These are phyloP conservation scores for Graptemys geographica DNA, from an alignment of 2,797 vertebrate species.

Conservation along the genomic window DNA sequence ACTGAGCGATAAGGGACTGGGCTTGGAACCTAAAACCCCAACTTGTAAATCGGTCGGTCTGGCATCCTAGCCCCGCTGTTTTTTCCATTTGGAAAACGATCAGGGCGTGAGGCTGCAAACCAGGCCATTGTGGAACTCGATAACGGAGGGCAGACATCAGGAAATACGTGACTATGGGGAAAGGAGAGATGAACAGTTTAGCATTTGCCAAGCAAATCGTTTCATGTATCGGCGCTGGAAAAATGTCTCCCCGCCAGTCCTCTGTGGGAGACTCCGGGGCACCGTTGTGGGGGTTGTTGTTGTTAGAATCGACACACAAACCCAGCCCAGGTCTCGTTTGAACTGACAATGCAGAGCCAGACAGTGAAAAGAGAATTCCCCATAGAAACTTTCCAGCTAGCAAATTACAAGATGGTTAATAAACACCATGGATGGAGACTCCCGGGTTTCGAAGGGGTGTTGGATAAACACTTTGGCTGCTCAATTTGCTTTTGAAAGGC, in stretches of 20 bases:
- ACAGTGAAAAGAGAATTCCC: background rate
- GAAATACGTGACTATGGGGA: background rate
- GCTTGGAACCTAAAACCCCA: background rate
- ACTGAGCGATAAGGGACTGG: accelerated
- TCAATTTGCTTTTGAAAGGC: conserved; percentile 43
- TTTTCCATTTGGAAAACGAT: background rate
- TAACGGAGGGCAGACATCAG: background rate
- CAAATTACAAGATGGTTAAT: background rate
- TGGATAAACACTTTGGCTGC: background rate
- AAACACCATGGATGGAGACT: background rate
- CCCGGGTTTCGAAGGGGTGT: background rate
- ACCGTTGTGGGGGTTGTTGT: background rate
- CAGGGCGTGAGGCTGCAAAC: background rate
- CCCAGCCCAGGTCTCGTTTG: background rate
- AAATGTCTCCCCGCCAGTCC: conserved; percentile 26
- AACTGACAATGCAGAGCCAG: background rate
- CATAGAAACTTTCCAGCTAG: background rate
- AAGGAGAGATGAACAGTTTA: background rate
- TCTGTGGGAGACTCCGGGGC: background rate
- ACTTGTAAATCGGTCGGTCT: background rate
- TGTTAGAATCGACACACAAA: background rate
- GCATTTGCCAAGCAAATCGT: background rate
- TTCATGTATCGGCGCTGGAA: background rate
- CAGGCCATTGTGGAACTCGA: background rate
- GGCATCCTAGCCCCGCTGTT: accelerated